Conservation (phyloP, 1,140 invertebrate genomes). For the Philopotamus ludificatus region DNA sequence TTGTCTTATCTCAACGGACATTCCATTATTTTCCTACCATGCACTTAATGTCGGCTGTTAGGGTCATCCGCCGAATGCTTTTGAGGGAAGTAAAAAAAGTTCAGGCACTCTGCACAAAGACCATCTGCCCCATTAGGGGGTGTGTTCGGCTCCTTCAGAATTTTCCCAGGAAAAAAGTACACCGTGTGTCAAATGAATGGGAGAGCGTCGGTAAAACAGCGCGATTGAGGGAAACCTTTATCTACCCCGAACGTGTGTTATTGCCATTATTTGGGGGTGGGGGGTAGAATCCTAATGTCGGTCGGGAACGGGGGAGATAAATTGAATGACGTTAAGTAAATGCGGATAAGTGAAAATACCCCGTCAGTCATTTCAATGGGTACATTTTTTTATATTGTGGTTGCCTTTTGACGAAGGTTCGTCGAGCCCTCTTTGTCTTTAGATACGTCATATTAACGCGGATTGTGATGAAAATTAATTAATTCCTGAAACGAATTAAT, state of each 20-base stretch:
- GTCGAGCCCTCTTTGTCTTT: no score
- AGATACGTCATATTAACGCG: no score
- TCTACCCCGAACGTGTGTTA: conserved; percentile 21
- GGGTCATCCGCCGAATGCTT: conserved; percentile 23
- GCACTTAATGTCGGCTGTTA: conserved; percentile 39
- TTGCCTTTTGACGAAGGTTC: no score
- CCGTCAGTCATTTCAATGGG: neutral
- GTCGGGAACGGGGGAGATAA: conserved; percentile 1
- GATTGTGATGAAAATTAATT: no score
- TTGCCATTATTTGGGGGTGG: conserved; percentile 13
- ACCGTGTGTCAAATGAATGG: conserved; percentile 10
- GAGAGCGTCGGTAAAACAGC: conserved; percentile 17
- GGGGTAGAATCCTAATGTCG: conserved; percentile 1
- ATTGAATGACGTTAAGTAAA: conserved; percentile 28
- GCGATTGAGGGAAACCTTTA: conserved; percentile 20
- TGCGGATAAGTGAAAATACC: conserved; percentile 29
- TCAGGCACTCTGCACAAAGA: neutral
- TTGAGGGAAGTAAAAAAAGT: conserved; percentile 6
- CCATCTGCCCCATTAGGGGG: conserved; percentile 13
- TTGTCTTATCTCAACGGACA: conserved; percentile 29
- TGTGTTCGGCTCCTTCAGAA: neutral
- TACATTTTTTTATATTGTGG: conserved; percentile 1
- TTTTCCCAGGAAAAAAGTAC: conserved; percentile 17
- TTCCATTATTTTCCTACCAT: conserved; percentile 34
- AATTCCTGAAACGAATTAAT: no score